Percentiles rank a stretch among this genome's conserved stretches.
phyloP scores from a whole-genome alignment of 1,140 invertebrate species.

The Meteorus sp. region DNA sequence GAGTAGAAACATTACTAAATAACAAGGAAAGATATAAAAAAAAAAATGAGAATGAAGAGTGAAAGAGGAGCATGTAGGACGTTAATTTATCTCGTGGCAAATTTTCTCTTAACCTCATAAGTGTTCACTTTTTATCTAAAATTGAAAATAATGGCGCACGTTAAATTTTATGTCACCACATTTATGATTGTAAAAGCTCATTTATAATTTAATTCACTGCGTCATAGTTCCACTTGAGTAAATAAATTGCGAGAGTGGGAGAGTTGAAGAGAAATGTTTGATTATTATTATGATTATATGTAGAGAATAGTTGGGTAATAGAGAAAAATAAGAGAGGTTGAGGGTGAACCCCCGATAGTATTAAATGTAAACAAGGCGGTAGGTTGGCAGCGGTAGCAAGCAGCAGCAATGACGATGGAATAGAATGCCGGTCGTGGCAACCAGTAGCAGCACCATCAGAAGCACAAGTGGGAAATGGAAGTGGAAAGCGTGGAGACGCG shows the following conservation, averaged over 20 bases:
- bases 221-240: not conserved
- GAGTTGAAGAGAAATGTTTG: not conserved
- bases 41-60: no score
- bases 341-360: not conserved
- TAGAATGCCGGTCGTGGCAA: not conserved
- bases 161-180: no score
- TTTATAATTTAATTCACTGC: conserved; percentile 14
- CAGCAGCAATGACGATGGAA: not conserved
- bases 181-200: no score
- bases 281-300: no score
- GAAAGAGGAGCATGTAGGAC: no score
- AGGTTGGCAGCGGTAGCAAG: not conserved
- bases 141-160: not conserved
- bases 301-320: no score
- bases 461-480: conserved; percentile 29
- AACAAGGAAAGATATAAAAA: no score
- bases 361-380: conserved; percentile 3
- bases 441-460: not conserved
- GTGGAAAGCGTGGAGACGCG: conserved; percentile 13
- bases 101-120: no score
- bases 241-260: no score
- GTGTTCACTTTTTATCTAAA: no score
- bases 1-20: not conserved
- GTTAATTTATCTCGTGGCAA: no score
- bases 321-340: no score